These are phyloP conservation scores for Drosophila hamatofila DNA, from an alignment of 2,888 invertebrate species.

Conservation along the genomic window DNA sequence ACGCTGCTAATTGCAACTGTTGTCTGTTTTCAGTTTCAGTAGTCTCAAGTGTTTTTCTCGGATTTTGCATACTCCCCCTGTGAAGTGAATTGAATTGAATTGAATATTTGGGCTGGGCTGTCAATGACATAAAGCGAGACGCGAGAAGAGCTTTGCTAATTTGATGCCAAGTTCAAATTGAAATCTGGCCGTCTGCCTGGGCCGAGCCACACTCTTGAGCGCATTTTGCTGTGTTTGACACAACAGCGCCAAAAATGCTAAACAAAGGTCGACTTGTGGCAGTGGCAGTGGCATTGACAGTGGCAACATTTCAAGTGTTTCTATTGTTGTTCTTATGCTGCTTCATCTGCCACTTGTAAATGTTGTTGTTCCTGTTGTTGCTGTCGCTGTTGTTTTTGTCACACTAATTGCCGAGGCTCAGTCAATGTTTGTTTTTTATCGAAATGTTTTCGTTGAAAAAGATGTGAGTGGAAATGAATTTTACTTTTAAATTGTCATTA, in stretches of 20 bases:
- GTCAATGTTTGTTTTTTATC: conserved; percentile 40
- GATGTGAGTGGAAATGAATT: conserved; percentile 7
- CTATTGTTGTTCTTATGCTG: conserved; percentile 7
- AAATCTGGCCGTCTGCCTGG: conserved; percentile 28
- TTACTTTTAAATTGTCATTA: neutral
- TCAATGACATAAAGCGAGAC: conserved; percentile 43
- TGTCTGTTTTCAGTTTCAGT: conserved; percentile 32
- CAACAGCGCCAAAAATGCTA: conserved; percentile 54
- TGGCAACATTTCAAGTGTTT: conserved; percentile 65
- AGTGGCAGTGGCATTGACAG: conserved; percentile 58
- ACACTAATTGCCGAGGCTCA: conserved; percentile 58
- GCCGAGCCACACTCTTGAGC: conserved; percentile 62
- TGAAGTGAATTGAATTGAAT: conserved; percentile 11
- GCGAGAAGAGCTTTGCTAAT: conserved; percentile 53
- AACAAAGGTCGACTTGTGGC: conserved; percentile 57
- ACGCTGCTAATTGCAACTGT: conserved; percentile 54
- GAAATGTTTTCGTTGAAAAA: conserved; percentile 20
- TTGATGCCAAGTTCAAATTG: conserved; percentile 29
- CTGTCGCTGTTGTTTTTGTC: conserved; percentile 26
- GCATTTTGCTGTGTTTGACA: conserved; percentile 73
- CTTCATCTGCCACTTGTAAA: conserved; percentile 1
- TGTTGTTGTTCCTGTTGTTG: conserved; percentile 16
- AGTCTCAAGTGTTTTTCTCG: conserved; percentile 49
- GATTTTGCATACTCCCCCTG: conserved; percentile 48
- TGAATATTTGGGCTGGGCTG: conserved; percentile 48